phyloP scores from a whole-genome alignment of 2,797 vertebrate genomes.

The Glyptemys insculpta region DNA sequence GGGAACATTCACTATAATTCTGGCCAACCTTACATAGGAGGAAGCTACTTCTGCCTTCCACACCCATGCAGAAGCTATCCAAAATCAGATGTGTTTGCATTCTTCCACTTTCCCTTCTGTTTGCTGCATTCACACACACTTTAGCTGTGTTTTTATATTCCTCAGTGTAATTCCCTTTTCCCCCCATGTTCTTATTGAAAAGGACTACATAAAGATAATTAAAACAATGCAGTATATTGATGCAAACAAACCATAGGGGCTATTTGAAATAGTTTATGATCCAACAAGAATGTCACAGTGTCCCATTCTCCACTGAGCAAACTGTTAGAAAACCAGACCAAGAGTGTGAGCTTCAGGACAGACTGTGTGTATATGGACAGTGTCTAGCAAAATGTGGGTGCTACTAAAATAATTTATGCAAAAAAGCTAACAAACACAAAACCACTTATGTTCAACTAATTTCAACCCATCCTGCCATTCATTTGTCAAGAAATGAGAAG shows the following conservation, averaged over 20 bases:
- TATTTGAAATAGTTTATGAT: background rate
- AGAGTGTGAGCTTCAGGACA: background rate
- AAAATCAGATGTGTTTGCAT: background rate
- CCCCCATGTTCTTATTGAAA: background rate
- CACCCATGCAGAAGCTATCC: background rate
- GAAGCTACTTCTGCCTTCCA: background rate
- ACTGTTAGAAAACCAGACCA: background rate
- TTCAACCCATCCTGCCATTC: background rate
- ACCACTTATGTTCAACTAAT: background rate
- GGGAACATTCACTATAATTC: background rate
- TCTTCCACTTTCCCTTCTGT: background rate
- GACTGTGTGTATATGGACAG: background rate
- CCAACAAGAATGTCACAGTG: background rate
- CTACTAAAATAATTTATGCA: background rate
- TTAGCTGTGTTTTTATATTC: background rate
- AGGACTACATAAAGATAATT: background rate
- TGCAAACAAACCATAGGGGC: background rate
- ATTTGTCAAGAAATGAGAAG: background rate
- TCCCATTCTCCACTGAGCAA: background rate
- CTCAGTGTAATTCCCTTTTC: background rate
- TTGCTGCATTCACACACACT: background rate
- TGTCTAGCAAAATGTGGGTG: background rate
- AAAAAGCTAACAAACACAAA: background rate
- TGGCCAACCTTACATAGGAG: background rate
- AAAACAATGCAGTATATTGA: background rate